Evolutionary conservation across 2,888 invertebrate genomes (phyloP).

Genomic region (Gastrophysa polygoni): DNA sequence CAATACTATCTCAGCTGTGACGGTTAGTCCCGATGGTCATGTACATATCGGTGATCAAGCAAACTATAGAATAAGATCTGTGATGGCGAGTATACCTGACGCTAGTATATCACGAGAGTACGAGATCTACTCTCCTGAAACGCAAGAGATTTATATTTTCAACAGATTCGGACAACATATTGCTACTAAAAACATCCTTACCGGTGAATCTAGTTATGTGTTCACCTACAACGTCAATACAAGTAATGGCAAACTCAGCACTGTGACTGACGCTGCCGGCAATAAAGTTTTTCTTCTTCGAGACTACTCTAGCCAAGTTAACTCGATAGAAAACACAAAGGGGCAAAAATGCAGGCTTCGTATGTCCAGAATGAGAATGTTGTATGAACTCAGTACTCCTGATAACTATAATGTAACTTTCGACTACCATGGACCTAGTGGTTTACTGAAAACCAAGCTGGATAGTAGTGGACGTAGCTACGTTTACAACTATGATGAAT

Average conservation of each 20-base stretch:
- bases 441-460: slow-evolving; percentile 84
- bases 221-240: slow-evolving; percentile 97
- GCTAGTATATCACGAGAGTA: slow-evolving; percentile 85
- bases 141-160: slow-evolving; percentile 93
- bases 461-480: slow-evolving; percentile 90
- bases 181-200: slow-evolving; percentile 92
- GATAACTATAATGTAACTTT: slow-evolving; percentile 94
- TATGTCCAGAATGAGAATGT: slow-evolving; percentile 92
- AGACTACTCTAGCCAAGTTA: slow-evolving; percentile 86
- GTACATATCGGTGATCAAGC: slow-evolving; percentile 96
- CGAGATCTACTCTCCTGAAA: slow-evolving; percentile 93
- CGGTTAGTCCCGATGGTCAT: slow-evolving; percentile 92
- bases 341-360: slow-evolving; percentile 88
- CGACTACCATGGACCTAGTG: slow-evolving; percentile 90
- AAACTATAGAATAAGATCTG: slow-evolving; percentile 84
- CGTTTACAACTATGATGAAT: slow-evolving; percentile 94
- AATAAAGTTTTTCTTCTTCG: slow-evolving; percentile 84
- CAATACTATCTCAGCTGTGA: slow-evolving; percentile 90
- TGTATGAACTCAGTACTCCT: slow-evolving; percentile 88
- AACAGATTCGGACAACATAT: slow-evolving; percentile 95
- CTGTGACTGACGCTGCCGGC: slow-evolving; percentile 91
- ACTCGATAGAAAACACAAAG: slow-evolving; percentile 92
- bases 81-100: slow-evolving; percentile 88
- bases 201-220: slow-evolving; percentile 89
- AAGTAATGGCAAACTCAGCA: slow-evolving; percentile 91